Conservation (phyloP, 2,888 invertebrate species). For the Xestia sexstrigata region DNA sequence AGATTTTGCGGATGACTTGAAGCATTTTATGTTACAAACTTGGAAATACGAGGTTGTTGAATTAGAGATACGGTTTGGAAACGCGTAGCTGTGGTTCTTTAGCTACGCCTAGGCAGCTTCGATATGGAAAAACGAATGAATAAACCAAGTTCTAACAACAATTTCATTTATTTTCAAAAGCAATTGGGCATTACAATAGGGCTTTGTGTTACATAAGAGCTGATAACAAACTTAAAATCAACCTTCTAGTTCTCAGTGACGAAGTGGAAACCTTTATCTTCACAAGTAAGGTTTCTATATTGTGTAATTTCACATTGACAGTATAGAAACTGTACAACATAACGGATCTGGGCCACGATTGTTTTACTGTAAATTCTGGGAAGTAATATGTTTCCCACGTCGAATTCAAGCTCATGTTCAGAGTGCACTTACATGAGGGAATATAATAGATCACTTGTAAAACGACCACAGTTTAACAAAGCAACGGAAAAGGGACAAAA, state of each 20-base stretch:
- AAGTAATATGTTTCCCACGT: conserved; percentile 62
- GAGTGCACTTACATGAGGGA: conserved; percentile 39
- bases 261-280: conserved; percentile 46
- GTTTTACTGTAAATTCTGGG: conserved; percentile 56
- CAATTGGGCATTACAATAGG: conserved; percentile 17
- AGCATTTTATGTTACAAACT: conserved; percentile 79
- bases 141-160: background rate
- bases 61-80: conserved; percentile 56
- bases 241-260: conserved; percentile 18
- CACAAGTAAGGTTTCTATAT: conserved; percentile 49
- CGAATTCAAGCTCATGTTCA: conserved; percentile 61
- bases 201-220: conserved; percentile 1
- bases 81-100: conserved; percentile 41
- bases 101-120: conserved; percentile 13
- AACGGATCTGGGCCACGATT: conserved; percentile 54
- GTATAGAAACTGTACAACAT: conserved; percentile 54
- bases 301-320: conserved; percentile 59
- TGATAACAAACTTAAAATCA: conserved; percentile 30
- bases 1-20: conserved; percentile 78
- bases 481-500: conserved; percentile 77
- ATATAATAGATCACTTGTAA: conserved; percentile 61
- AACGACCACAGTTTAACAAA: conserved; percentile 70
- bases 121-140: conserved; percentile 16
- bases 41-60: conserved; percentile 78
- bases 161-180: conserved; percentile 17